These are phyloP conservation scores for Diachasma alloeum DNA, from an alignment of 1,140 invertebrate genomes.

Conservation along the genomic window DNA sequence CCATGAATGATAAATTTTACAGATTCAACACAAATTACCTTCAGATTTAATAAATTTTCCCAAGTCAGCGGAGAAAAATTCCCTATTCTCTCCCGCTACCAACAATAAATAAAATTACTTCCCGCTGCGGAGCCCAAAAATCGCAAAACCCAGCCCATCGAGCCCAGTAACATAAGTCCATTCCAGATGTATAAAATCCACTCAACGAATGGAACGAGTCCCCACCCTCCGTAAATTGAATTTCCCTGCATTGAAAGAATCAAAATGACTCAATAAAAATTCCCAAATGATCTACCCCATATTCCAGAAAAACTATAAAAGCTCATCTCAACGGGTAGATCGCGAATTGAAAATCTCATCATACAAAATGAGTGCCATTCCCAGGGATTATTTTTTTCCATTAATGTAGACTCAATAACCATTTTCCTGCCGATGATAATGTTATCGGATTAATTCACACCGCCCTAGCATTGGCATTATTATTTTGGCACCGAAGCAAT, in stretches of 20 bases:
- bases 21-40: no score
- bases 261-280: not conserved
- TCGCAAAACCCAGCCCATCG: no score
- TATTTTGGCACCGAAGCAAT: conserved; percentile 7
- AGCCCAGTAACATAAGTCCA: no score
- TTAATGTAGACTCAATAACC: conserved; percentile 1
- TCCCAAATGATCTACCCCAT: not conserved
- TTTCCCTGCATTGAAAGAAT: not conserved
- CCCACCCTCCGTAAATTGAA: no score
- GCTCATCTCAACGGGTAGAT: not conserved
- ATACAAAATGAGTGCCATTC: not conserved
- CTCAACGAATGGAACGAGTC: no score
- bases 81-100: no score
- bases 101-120: no score
- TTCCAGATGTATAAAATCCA: no score
- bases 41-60: no score
- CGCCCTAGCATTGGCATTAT: not conserved
- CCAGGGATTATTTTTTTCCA: not conserved
- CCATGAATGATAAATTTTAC: no score
- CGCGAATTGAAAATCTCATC: not conserved
- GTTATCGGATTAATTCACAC: conserved; percentile 9
- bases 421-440: conserved; percentile 1
- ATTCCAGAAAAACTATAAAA: not conserved
- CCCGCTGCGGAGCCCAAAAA: no score
- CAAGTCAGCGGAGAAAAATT: no score